Evolutionary conservation across 2,113 vertebrate genomes (phyloP).

Genomic region (Proteles cristata): DNA sequence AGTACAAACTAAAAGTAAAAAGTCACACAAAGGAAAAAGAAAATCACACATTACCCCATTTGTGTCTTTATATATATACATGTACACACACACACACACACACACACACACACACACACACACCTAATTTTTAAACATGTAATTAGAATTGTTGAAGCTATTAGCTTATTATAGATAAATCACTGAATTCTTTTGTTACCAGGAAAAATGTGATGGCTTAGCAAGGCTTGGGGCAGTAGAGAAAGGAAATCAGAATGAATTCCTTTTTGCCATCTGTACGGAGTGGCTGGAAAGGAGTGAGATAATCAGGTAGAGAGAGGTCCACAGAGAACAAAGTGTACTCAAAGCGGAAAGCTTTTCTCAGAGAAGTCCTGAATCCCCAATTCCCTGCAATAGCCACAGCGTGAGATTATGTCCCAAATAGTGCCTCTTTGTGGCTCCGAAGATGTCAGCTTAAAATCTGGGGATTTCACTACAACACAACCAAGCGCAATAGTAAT

Average conservation of each 20-base stretch:
- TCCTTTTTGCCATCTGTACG: neutral
- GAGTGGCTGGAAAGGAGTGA: neutral
- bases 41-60: neutral
- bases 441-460: neutral
- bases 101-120: neutral
- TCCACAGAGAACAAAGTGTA: neutral
- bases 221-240: neutral
- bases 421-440: neutral
- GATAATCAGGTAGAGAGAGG: neutral
- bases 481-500: neutral
- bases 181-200: neutral
- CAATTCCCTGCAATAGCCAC: neutral
- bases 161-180: neutral
- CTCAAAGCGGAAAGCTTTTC: neutral
- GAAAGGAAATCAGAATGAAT: neutral
- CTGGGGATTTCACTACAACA: neutral
- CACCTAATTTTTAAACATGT: neutral
- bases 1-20: neutral
- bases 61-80: neutral
- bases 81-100: neutral
- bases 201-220: neutral
- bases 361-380: neutral
- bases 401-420: neutral
- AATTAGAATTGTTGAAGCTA: neutral
- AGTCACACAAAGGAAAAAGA: neutral